These are phyloP conservation scores for Boloria euphrosyne DNA, from an alignment of 2,888 invertebrate species.

Conservation along the genomic window DNA sequence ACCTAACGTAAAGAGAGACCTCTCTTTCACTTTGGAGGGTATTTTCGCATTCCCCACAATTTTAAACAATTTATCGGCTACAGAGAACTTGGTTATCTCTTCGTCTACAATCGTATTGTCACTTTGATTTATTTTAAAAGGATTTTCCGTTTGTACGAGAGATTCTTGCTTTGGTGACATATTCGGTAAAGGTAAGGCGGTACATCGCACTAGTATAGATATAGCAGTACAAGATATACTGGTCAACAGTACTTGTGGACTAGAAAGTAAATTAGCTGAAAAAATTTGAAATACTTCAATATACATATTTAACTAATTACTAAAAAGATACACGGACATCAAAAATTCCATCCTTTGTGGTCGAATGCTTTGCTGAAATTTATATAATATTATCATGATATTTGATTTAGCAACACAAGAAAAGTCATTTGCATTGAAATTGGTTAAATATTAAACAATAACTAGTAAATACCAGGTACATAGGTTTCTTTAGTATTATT, in stretches of 20 bases:
- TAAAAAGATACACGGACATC: too few species aligned
- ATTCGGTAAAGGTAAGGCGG: constrained; percentile 85
- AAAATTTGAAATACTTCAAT: background rate
- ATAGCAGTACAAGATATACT: constrained; percentile 87
- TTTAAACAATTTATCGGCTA: constrained; percentile 87
- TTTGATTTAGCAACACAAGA: too few species aligned
- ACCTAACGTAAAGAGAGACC: constrained; percentile 89
- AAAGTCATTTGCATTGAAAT: constrained; percentile 38
- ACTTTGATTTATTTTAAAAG: constrained; percentile 59
- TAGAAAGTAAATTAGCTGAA: constrained; percentile 85
- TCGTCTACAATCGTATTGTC: constrained; percentile 48
- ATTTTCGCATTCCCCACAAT: constrained; percentile 87
- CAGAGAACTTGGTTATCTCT: constrained; percentile 84
- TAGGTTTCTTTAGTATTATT: too few species aligned
- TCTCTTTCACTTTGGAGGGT: constrained; percentile 88
- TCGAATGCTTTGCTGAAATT: too few species aligned
- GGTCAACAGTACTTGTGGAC: constrained; percentile 83
- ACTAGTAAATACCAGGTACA: background rate
- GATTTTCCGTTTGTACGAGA: constrained; percentile 60
- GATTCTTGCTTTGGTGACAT: constrained; percentile 66
- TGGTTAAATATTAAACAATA: background rate
- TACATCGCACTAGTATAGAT: constrained; percentile 86
- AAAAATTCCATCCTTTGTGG: too few species aligned
- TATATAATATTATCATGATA: too few species aligned
- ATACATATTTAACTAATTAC: constrained; percentile 14